phyloP scores from a whole-genome alignment of 2,888 invertebrate species.

The Oscheius sp. region DNA sequence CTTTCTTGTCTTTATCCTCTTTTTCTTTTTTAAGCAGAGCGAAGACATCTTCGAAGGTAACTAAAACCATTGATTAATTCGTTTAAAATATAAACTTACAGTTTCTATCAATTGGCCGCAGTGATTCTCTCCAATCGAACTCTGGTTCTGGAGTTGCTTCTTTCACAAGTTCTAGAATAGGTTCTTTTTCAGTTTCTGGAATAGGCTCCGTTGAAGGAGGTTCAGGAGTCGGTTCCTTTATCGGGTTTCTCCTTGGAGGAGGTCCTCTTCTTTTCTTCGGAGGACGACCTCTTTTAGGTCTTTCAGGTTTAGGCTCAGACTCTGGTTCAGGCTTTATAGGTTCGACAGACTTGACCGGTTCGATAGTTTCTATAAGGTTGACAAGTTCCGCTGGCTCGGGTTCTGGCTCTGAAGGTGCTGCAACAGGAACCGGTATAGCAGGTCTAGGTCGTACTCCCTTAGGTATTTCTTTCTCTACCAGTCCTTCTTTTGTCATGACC shows the following conservation, averaged over 20 bases:
- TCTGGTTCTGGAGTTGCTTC: too few relatives aligned
- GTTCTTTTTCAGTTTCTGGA: not conserved
- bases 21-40: not conserved
- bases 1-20: not conserved
- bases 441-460: too few relatives aligned
- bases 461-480: too few relatives aligned
- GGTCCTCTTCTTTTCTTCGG: not conserved
- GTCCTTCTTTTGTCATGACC: too few relatives aligned
- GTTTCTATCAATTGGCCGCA: not conserved
- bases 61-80: too few relatives aligned
- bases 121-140: not conserved
- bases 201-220: not conserved
- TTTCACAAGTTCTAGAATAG: too few relatives aligned
- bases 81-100: conserved; percentile 5
- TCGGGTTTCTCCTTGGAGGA: not conserved
- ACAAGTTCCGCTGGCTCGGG: too few relatives aligned
- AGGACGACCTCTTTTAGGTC: not conserved
- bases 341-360: too few relatives aligned
- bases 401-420: too few relatives aligned
- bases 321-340: not conserved
- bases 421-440: too few relatives aligned
- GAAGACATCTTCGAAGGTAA: conserved; percentile 5
- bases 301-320: not conserved
- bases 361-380: too few relatives aligned
- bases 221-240: not conserved